A percentile compares a stretch with the other conserved stretches of the same genome.
Evolutionary conservation across 2,113 vertebrate species (phyloP).

Genomic region (Actenoides lindsayi): DNA sequence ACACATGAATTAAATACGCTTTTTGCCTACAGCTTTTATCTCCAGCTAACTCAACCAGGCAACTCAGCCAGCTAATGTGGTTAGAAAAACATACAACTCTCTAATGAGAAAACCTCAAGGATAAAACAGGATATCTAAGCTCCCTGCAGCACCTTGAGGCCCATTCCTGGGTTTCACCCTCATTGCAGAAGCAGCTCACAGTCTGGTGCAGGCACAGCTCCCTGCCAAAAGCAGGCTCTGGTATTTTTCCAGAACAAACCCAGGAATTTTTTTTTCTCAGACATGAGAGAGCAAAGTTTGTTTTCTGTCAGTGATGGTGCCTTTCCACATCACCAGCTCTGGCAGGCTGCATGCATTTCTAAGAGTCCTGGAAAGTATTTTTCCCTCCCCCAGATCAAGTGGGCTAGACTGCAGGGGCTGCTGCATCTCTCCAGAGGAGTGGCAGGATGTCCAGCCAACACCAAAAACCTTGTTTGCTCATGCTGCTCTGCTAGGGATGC

Average conservation of each 20-base stretch:
- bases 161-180: neutral
- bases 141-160: neutral
- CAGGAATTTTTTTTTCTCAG: neutral
- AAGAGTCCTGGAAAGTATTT: neutral
- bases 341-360: neutral
- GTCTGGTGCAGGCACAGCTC: neutral
- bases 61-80: neutral
- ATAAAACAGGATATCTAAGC: neutral
- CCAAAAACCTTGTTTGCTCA: neutral
- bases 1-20: neutral
- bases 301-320: neutral
- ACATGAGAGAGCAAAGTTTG: neutral
- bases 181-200: neutral
- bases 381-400: neutral
- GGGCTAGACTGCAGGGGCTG: neutral
- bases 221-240: neutral
- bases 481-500: neutral
- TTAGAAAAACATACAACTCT: neutral
- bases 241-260: slow-evolving; percentile 14
- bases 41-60: neutral
- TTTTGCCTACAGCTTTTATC: neutral
- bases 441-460: neutral
- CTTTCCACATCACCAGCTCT: neutral
- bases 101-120: neutral
- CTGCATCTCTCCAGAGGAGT: neutral